These are phyloP conservation scores for Linurgus olivaceus DNA, from an alignment of 2,797 vertebrate species.

Conservation along the genomic window DNA sequence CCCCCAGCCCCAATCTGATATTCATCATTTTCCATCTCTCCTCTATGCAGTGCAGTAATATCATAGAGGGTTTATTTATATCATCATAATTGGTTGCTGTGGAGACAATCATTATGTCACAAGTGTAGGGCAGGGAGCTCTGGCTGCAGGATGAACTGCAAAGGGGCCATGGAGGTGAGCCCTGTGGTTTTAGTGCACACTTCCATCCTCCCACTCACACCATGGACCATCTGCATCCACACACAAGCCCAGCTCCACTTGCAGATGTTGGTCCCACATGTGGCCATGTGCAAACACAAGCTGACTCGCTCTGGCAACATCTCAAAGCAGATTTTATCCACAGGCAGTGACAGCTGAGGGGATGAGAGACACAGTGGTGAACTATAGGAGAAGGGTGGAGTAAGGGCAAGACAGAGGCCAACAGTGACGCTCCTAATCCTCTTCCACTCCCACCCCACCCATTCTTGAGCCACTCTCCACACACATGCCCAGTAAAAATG, in stretches of 20 bases:
- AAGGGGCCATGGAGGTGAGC: not conserved
- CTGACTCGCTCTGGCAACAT: not conserved
- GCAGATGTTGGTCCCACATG: not conserved
- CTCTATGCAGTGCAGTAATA: not conserved
- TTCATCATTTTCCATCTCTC: not conserved
- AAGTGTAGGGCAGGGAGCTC: not conserved
- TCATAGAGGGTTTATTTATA: not conserved
- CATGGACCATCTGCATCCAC: not conserved
- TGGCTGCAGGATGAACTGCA: not conserved
- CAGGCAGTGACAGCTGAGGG: not conserved
- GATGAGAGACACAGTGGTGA: not conserved
- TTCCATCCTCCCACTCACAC: not conserved
- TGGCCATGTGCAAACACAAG: not conserved
- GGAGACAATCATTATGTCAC: slow-evolving; percentile 41
- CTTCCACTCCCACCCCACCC: not conserved
- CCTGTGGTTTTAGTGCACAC: not conserved
- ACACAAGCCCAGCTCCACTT: not conserved
- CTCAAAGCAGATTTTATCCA: not conserved
- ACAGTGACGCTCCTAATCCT: not conserved
- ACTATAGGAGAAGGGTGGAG: not conserved
- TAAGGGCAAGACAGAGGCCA: not conserved
- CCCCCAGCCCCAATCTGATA: not conserved
- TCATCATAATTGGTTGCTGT: slow-evolving; percentile 32
- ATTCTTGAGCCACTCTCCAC: not conserved
- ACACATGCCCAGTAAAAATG: not conserved